Conservation (phyloP, 1,140 invertebrate species). For the Lethocerus indicus region DNA sequence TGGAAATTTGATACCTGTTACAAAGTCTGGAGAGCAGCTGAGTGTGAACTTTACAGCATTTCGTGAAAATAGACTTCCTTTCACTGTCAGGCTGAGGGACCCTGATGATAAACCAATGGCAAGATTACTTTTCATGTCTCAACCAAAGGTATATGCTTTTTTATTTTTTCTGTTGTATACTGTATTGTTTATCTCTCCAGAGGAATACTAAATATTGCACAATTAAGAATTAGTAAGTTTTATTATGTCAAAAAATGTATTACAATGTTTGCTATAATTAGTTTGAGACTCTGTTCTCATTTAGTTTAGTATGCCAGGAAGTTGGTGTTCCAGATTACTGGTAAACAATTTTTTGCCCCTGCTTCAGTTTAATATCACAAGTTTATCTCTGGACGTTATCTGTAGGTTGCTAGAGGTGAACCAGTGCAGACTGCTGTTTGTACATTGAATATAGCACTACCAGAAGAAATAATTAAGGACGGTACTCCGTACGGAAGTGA, state of each 20-base stretch:
- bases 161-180: too few species aligned
- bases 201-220: too few species aligned
- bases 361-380: too few species aligned
- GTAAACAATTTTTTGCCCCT: too few species aligned
- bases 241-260: too few species aligned
- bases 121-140: conserved; percentile 86
- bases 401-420: conserved; percentile 45
- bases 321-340: too few species aligned
- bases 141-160: conserved; percentile 79
- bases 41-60: conserved; percentile 75
- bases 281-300: too few species aligned
- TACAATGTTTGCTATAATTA: too few species aligned
- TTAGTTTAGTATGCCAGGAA: too few species aligned
- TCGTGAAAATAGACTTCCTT: conserved; percentile 85
- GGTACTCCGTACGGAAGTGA: conserved; percentile 51
- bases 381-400: conserved; percentile 8
- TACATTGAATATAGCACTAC: conserved; percentile 75
- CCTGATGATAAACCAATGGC: conserved; percentile 64
- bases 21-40: conserved; percentile 85
- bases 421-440: conserved; percentile 75
- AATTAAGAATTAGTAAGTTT: too few species aligned
- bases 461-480: conserved; percentile 53
- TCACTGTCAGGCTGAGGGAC: conserved; percentile 73
- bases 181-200: too few species aligned
- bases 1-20: conserved; percentile 86